These are phyloP conservation scores for Bombycilla garrulus DNA, from an alignment of 2,113 vertebrate genomes.

Conservation along the genomic window DNA sequence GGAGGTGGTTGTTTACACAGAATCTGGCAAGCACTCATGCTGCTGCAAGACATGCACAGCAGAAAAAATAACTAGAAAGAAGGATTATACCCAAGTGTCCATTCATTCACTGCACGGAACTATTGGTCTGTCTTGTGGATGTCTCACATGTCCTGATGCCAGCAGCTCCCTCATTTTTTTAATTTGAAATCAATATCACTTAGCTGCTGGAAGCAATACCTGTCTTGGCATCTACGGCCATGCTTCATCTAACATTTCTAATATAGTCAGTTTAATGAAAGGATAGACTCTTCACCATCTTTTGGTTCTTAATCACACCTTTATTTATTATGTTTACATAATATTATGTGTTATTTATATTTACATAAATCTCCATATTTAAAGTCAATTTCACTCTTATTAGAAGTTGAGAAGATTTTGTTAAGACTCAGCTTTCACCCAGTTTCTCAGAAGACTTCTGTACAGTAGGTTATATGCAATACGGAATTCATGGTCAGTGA, in stretches of 20 bases:
- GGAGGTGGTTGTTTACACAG: not conserved
- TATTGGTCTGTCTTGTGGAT: not conserved
- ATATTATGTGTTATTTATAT: not conserved
- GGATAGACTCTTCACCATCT: not conserved
- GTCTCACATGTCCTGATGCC: not conserved
- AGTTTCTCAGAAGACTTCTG: not conserved
- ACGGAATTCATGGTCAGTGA: not conserved
- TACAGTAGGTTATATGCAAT: not conserved
- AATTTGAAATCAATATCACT: not conserved
- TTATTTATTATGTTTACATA: not conserved
- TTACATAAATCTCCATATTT: not conserved
- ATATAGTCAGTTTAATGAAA: not conserved
- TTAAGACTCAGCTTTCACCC: not conserved
- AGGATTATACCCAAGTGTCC: not conserved
- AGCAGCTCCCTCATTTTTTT: not conserved
- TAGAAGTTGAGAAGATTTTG: not conserved
- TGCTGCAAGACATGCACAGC: not conserved
- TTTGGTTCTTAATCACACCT: not conserved
- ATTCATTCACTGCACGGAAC: not conserved
- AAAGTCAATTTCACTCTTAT: not conserved
- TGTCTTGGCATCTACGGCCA: not conserved
- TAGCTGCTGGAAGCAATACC: not conserved
- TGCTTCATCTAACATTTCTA: not conserved
- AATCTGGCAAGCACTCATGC: not conserved
- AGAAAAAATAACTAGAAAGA: not conserved